A percentile compares a stretch with the other conserved stretches of the same genome.
Evolutionary conservation across 2,888 invertebrate species (phyloP).

Genomic region (Eurytoma californica): DNA sequence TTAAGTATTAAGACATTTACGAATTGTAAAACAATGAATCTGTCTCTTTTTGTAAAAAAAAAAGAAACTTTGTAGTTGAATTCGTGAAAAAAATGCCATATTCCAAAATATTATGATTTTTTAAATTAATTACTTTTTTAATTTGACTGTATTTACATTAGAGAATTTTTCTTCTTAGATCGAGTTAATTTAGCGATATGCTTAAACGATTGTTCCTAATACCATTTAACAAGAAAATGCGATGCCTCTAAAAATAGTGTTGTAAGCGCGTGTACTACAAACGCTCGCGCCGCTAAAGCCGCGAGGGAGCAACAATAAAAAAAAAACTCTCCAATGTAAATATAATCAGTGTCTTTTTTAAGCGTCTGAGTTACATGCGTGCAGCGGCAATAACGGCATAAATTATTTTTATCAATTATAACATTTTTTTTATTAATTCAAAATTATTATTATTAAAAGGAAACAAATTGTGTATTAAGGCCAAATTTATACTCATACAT

Average conservation of each 20-base stretch:
- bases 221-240: background rate
- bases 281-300: background rate
- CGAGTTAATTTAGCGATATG: conserved; percentile 25
- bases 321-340: conserved; percentile 45
- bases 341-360: conserved; percentile 42
- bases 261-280: conserved; percentile 19
- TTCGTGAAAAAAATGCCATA: conserved; percentile 18
- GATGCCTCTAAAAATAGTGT: conserved; percentile 37
- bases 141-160: conserved; percentile 45
- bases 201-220: conserved; percentile 47
- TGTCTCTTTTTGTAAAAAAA: conserved; percentile 19
- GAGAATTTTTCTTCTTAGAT: conserved; percentile 34
- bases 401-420: conserved; percentile 51
- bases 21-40: background rate
- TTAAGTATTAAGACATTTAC: background rate
- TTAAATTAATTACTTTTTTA: conserved; percentile 41
- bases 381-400: conserved; percentile 44
- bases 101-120: conserved; percentile 29
- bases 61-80: conserved; percentile 25
- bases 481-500: conserved; percentile 57
- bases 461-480: conserved; percentile 55
- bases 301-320: background rate
- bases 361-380: conserved; percentile 43
- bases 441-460: conserved; percentile 54
- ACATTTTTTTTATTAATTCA: conserved; percentile 53